These are phyloP conservation scores for Panurus biarmicus DNA, from an alignment of 2,113 vertebrate genomes.

Conservation along the genomic window DNA sequence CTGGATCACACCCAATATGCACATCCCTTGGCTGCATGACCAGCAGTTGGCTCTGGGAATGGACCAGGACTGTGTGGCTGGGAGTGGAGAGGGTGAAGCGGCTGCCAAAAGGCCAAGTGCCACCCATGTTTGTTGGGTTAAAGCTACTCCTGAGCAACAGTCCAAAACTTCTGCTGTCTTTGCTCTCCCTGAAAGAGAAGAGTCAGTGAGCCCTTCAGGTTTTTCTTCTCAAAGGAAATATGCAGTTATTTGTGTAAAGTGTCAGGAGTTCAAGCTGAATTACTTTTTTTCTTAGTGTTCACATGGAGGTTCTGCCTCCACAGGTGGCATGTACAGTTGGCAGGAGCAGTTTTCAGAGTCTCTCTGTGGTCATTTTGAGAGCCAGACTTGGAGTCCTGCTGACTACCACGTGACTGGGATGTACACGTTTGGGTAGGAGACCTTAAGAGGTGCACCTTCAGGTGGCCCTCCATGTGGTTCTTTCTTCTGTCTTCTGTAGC, in stretches of 20 bases:
- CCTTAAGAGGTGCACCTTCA: neutral
- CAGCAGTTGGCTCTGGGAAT: neutral
- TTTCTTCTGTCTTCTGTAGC: neutral
- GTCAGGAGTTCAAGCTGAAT: neutral
- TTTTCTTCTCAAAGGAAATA: neutral
- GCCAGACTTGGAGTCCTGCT: neutral
- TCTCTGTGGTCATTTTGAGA: neutral
- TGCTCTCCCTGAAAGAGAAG: neutral
- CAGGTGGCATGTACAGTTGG: neutral
- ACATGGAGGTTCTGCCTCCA: neutral
- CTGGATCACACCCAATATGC: neutral
- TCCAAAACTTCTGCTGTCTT: neutral
- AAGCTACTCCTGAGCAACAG: neutral
- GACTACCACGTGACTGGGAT: neutral
- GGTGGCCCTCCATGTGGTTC: neutral
- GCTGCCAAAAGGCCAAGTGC: neutral
- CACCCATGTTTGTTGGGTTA: neutral
- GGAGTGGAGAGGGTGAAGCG: neutral
- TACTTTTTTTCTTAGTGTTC: neutral
- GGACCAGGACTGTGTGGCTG: neutral
- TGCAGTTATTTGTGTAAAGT: neutral
- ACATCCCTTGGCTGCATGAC: neutral
- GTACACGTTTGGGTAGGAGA: neutral
- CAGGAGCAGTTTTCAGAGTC: neutral
- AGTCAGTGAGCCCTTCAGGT: neutral